Percentiles rank a stretch among this genome's conserved stretches.
These are phyloP conservation scores for Neoniphon sammara DNA, from an alignment of 2,797 vertebrate genomes.

Conservation along the genomic window DNA sequence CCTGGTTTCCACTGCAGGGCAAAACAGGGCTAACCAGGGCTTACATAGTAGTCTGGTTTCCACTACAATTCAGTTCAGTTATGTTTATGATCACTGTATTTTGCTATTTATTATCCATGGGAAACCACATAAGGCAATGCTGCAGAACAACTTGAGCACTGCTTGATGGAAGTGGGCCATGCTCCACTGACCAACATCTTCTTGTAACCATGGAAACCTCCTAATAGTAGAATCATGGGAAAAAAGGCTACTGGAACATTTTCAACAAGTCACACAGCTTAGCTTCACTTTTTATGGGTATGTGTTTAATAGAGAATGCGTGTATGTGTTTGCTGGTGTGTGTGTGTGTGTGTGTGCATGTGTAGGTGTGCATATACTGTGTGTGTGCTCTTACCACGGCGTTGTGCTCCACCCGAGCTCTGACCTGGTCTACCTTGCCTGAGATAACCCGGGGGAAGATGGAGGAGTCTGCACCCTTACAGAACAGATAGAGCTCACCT, in stretches of 20 bases:
- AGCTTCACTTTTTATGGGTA: conserved; percentile 11
- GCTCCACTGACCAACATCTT: conserved; percentile 37
- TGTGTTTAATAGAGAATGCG: conserved; percentile 7
- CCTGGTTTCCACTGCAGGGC: too few species aligned
- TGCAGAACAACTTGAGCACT: not conserved
- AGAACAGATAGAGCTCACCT: conserved; percentile 95
- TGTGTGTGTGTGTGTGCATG: conserved; percentile 1
- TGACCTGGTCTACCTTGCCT: conserved; percentile 93
- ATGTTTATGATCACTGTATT: too few species aligned
- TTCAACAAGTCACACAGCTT: not conserved
- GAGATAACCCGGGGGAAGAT: conserved; percentile 94
- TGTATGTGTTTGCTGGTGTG: conserved; percentile 1
- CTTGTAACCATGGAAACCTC: conserved; percentile 47
- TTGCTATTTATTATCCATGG: not conserved
- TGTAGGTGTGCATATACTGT: not conserved
- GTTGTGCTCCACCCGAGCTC: conserved; percentile 91
- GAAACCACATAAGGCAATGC: not conserved
- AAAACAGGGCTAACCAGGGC: too few species aligned
- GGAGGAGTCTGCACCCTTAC: conserved; percentile 97
- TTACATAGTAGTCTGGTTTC: too few species aligned
- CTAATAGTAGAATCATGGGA: conserved; percentile 7
- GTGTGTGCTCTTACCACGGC: conserved; percentile 90
- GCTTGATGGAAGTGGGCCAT: conserved; percentile 18
- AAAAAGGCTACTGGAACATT: not conserved
- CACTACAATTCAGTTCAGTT: too few species aligned